Conservation (phyloP, 2,113 vertebrate species). For the Prolemur simus region DNA sequence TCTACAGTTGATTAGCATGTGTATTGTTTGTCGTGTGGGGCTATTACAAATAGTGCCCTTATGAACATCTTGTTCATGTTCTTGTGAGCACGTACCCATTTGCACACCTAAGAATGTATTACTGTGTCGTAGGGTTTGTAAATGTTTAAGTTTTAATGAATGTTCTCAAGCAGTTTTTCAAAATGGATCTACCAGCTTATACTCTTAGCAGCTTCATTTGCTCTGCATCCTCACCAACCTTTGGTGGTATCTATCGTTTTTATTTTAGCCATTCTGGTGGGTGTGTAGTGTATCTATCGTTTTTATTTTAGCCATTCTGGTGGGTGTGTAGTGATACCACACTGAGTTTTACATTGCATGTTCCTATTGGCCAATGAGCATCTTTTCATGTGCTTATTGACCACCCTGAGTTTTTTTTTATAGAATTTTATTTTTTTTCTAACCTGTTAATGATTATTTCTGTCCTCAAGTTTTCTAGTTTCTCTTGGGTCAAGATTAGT, state of each 20-base stretch:
- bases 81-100: not conserved
- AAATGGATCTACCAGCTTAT: not conserved
- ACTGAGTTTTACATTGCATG: not conserved
- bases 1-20: not conserved
- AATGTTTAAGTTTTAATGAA: not conserved
- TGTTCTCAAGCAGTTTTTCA: not conserved
- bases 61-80: not conserved
- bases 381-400: not conserved
- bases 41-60: not conserved
- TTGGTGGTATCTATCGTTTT: not conserved
- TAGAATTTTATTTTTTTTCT: not conserved
- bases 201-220: not conserved
- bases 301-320: not conserved
- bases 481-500: not conserved
- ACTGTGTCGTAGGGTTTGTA: not conserved
- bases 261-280: not conserved
- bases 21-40: not conserved
- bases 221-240: not conserved
- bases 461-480: constrained; percentile 13
- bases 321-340: not conserved
- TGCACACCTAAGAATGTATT: not conserved
- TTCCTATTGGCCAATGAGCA: not conserved
- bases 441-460: not conserved
- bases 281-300: not conserved
- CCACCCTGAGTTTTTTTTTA: not conserved